Percentiles rank a stretch among this genome's conserved stretches.
These are phyloP conservation scores for Onychostruthus taczanowskii DNA, from an alignment of 2,113 vertebrate species.

Conservation along the genomic window DNA sequence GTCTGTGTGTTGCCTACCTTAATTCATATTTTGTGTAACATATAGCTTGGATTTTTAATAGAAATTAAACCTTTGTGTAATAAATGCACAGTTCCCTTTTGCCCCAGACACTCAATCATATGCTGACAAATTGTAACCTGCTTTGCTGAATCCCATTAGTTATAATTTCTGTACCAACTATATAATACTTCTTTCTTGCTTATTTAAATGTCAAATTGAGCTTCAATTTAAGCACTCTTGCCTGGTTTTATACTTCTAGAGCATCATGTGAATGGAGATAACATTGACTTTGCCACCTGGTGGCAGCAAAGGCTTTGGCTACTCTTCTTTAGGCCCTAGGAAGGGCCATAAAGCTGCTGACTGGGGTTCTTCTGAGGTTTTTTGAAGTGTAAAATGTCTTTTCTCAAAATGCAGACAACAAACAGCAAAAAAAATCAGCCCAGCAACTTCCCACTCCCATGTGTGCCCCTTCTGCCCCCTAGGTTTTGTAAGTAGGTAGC, in stretches of 20 bases:
- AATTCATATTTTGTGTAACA: background rate
- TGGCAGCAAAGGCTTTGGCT: slow-evolving; percentile 62
- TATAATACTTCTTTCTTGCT: background rate
- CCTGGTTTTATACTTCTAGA: background rate
- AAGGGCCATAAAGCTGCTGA: background rate
- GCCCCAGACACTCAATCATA: background rate
- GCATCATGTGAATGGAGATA: background rate
- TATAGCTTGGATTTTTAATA: background rate
- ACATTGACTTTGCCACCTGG: slow-evolving; percentile 5
- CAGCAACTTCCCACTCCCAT: background rate
- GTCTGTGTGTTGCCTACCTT: background rate
- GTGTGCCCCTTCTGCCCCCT: background rate
- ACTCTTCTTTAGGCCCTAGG: background rate
- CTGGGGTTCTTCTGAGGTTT: background rate
- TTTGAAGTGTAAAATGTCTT: background rate
- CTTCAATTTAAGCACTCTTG: background rate
- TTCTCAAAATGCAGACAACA: background rate
- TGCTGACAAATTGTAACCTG: background rate
- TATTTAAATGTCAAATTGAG: background rate
- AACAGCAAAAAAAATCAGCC: background rate
- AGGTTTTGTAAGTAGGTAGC: background rate
- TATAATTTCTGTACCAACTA: background rate
- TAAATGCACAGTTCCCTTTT: background rate
- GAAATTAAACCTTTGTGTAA: background rate
- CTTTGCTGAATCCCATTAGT: background rate